Conservation (phyloP, 2,113 vertebrate species). For the Piaya cayana region DNA sequence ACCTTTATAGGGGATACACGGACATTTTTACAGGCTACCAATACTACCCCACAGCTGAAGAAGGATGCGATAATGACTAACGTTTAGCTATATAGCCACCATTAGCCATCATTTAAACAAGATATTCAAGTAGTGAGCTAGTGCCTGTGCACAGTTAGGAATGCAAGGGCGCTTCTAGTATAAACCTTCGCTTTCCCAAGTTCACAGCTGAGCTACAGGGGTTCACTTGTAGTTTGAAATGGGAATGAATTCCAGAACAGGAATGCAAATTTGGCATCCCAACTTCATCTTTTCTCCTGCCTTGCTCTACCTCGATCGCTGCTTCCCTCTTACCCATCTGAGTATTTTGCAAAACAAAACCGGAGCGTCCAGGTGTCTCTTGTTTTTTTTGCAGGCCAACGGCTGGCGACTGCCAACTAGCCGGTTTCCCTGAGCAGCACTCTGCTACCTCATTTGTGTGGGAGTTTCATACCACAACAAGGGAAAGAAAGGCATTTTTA, state of each 20-base stretch:
- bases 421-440: not conserved
- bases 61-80: conserved; percentile 20
- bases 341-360: not conserved
- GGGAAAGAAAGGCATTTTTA: not conserved
- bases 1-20: conserved; percentile 24
- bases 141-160: not conserved
- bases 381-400: not conserved
- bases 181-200: not conserved
- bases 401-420: not conserved
- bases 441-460: not conserved
- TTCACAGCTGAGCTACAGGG: conserved; percentile 3
- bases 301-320: not conserved
- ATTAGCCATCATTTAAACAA: conserved; percentile 16
- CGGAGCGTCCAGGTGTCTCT: rapidly evolving
- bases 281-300: not conserved
- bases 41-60: conserved; percentile 11
- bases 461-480: not conserved
- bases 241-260: not conserved
- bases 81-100: not conserved
- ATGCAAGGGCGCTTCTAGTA: not conserved
- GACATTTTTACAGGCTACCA: conserved; percentile 49
- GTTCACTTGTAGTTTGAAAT: not conserved
- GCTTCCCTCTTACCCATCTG: not conserved
- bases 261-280: not conserved
- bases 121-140: not conserved